These are phyloP conservation scores for Tupaia chinensis DNA, from an alignment of 2,113 vertebrate species.

Conservation along the genomic window DNA sequence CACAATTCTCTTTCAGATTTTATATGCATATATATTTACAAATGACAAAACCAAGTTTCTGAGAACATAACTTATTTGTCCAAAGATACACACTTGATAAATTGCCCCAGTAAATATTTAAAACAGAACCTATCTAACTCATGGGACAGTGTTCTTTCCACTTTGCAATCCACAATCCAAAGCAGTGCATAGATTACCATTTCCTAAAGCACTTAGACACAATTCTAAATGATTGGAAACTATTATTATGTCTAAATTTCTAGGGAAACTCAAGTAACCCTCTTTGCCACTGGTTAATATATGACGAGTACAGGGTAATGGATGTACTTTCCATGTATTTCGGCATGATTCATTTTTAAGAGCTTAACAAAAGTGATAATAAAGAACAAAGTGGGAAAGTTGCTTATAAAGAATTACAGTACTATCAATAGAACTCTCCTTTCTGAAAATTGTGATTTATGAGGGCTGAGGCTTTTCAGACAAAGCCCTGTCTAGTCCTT, in stretches of 20 bases:
- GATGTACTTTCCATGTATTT: neutral
- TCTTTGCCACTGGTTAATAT: neutral
- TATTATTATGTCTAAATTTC: neutral
- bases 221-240: neutral
- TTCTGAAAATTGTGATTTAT: constrained; percentile 53
- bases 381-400: neutral
- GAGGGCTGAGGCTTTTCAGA: neutral
- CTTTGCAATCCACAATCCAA: neutral
- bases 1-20: neutral
- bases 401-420: constrained; percentile 18
- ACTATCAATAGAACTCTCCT: neutral
- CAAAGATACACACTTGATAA: neutral
- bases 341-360: constrained; percentile 19
- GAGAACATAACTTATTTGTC: neutral
- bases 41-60: neutral
- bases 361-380: constrained; percentile 31
- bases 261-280: neutral
- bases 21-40: neutral
- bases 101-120: neutral
- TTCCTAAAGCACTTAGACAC: neutral
- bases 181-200: neutral
- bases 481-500: neutral
- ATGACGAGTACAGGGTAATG: neutral
- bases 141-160: neutral
- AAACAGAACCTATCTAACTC: neutral